Evolutionary conservation across 1,140 invertebrate species (phyloP), one percentile per base, ranked within the genome.

Genomic region (Musca vetustissima): DNA sequence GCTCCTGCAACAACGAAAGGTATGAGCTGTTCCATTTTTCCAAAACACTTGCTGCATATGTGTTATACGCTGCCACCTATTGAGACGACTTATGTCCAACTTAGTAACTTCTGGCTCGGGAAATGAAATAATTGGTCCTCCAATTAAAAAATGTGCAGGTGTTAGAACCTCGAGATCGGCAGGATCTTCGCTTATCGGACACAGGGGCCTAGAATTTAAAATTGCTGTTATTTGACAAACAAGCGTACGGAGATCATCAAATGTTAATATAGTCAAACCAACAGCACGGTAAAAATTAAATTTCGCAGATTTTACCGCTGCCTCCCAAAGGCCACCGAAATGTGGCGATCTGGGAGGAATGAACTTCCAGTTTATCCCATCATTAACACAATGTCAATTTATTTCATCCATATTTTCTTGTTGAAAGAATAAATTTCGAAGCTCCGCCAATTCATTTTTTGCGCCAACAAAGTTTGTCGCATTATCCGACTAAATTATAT

Each of bases 31-130:
- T n/a, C n/a, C n/a, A n/a, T n/a, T n/a, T n/a, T 43, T 25, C 57
- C 28, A n/a, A 61, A 52, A 32, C 4, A 50, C 4, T 25, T 69
- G 69, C 14, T 49, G 52, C 11, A 64, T 59, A 48, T 48, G 36
- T 8, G 69, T 43, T 11, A 71, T 65, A 43, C 69, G 24, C 57
- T 72, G 67, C 73, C 71, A 70, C 1, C 69, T 50, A 52, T 55
- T 32, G 7, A 76, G 22, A 1, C 55, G 47, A 21, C 64, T 67
- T 0, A 52, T 21, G 22, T 55, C 15, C 4, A 61, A 21, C 1
- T 73, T 6, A 0, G 25, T 21, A 0, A 73, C 11, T 7, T 70
- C 70, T n/a, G 75, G 73, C 65, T 76, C 74, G 15, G 76, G 76
- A 14, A 71, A 9, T 8, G 64, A 32, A 11, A 67, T 72, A 14